phyloP scores from a whole-genome alignment of 2,888 invertebrate species.

The Tortricodes alternella region DNA sequence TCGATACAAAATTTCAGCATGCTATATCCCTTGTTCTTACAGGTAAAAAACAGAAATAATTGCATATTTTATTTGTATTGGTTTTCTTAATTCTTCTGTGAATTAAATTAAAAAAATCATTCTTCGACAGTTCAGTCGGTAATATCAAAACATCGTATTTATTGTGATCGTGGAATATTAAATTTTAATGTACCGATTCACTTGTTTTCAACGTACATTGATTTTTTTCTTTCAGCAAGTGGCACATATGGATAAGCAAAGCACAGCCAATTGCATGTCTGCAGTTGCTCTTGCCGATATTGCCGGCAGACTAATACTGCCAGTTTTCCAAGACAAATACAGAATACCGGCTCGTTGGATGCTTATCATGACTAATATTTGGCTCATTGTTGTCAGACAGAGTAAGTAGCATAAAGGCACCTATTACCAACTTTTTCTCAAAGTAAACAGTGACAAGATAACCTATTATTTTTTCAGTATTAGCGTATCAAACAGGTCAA shows the following conservation, averaged over 20 bases:
- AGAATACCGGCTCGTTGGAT: slow-evolving; percentile 84
- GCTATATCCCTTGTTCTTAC: slow-evolving; percentile 86
- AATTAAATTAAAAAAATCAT: too few species aligned
- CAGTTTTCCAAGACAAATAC: slow-evolving; percentile 84
- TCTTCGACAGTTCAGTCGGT: too few species aligned
- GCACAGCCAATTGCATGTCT: slow-evolving; percentile 88
- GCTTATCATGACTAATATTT: slow-evolving; percentile 84
- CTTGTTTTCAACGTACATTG: too few species aligned
- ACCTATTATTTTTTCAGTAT: slow-evolving; percentile 63
- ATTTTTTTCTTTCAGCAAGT: slow-evolving; percentile 51
- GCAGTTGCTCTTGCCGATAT: slow-evolving; percentile 86
- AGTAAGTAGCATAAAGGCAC: slow-evolving; percentile 65
- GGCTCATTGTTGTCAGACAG: slow-evolving; percentile 82
- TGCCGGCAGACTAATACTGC: slow-evolving; percentile 84
- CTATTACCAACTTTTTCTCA: neutral
- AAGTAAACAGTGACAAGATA: neutral
- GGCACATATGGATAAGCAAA: slow-evolving; percentile 65
- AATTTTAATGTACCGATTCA: too few species aligned
- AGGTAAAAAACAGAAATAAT: slow-evolving; percentile 66
- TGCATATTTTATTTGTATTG: too few species aligned
- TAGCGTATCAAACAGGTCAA: slow-evolving; percentile 84
- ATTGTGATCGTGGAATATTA: neutral
- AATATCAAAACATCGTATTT: too few species aligned
- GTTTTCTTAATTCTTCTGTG: too few species aligned
- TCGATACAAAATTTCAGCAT: slow-evolving; percentile 88